These are phyloP conservation scores for Spisula solida DNA, from an alignment of 2,888 invertebrate genomes.

Conservation along the genomic window DNA sequence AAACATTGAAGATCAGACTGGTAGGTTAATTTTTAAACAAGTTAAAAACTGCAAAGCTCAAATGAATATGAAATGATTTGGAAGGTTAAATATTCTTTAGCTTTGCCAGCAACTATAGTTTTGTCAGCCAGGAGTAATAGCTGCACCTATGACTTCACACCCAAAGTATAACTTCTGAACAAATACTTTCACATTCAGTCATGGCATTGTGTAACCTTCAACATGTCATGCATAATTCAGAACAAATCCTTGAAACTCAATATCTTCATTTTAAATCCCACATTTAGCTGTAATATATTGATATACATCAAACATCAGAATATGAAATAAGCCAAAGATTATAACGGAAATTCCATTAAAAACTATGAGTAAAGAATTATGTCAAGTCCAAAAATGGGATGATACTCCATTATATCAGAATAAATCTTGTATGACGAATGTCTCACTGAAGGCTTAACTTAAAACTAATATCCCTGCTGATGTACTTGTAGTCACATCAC, in stretches of 20 bases:
- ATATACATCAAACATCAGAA: neutral
- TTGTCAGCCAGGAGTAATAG: neutral
- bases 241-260: neutral
- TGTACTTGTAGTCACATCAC: neutral
- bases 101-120: neutral
- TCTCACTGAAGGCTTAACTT: neutral
- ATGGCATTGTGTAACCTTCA: neutral
- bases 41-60: neutral
- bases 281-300: too few species aligned
- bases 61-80: neutral
- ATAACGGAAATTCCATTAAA: neutral
- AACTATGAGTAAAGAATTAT: neutral
- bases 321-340: neutral
- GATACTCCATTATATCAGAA: neutral
- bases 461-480: constrained; percentile 3
- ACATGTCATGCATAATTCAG: neutral
- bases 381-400: neutral
- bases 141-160: neutral
- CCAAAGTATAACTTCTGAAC: neutral
- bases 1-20: neutral
- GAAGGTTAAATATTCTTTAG: neutral
- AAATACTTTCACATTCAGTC: neutral
- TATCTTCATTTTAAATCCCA: neutral
- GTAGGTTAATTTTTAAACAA: neutral
- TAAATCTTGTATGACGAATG: neutral